These are phyloP conservation scores for Matsumyia berberina DNA, from an alignment of 2,888 invertebrate genomes.

Conservation along the genomic window DNA sequence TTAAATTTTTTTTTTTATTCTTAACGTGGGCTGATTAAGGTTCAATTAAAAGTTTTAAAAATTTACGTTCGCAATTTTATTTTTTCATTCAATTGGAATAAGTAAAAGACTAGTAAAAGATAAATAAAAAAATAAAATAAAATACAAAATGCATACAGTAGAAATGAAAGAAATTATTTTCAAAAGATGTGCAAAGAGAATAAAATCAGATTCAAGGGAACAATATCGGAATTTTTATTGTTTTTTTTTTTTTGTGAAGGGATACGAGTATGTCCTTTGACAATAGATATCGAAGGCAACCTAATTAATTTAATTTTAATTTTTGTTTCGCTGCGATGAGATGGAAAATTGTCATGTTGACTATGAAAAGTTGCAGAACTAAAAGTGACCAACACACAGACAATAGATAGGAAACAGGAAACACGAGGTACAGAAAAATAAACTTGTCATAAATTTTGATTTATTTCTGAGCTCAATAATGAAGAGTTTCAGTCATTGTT, in stretches of 20 bases:
- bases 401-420: neutral
- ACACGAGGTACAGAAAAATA: neutral
- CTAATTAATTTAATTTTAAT: slow-evolving; percentile 30
- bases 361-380: no score
- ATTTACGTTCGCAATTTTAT: slow-evolving; percentile 43
- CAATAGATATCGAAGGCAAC: slow-evolving; percentile 4
- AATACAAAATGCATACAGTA: slow-evolving; percentile 19
- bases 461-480: neutral
- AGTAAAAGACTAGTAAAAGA: slow-evolving; percentile 28
- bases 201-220: slow-evolving; percentile 25
- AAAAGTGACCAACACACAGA: no score
- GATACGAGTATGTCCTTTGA: neutral
- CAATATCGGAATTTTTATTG: slow-evolving; percentile 26
- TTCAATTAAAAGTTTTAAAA: slow-evolving; percentile 56
- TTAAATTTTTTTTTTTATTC: slow-evolving; percentile 19
- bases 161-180: neutral
- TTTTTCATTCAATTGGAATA: slow-evolving; percentile 50
- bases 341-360: slow-evolving; percentile 1
- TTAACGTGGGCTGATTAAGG: slow-evolving; percentile 51
- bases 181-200: slow-evolving; percentile 18
- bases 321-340: slow-evolving; percentile 15
- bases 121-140: slow-evolving; percentile 31
- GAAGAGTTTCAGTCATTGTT: neutral
- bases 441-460: neutral
- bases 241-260: neutral